Evolutionary conservation across 2,888 invertebrate species (phyloP), one percentile per base, ranked within the genome.

Genomic region (Smittia aterrima): DNA sequence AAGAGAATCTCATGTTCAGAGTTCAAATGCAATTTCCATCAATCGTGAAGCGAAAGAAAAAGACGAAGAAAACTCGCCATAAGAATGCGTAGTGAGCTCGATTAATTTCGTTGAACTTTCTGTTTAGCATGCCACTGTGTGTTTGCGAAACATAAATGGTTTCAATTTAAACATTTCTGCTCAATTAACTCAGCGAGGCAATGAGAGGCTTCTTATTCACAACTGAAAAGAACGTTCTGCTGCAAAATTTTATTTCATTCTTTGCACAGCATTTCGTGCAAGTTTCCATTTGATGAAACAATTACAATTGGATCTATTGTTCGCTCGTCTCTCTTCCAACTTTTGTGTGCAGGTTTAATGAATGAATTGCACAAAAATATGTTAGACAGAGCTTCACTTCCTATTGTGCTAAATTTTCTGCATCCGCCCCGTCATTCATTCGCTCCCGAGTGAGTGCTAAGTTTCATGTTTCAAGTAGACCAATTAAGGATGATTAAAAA

Each of bases 251-350:
- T 47, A n/a, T n/a, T n/a, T n/a, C n/a, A n/a, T 58, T 16, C 58
- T 11, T 13, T 16, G 64, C 27, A 25, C n/a, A 6, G 27, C 25
- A 20, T 66, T 16, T 32, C n/a, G 32, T 22, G 18, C 16, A 16
- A 2, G 38, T 66, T 66, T 66, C 66, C 66, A 20, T 18, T 2
- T 22, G 66, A 66, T 38, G 66, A 66, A 66, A 66, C 66, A 66
- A 66, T 66, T 66, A 66, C 66, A 66, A 66, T 38, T 66, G 32
- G 18, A 9, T 66, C 27, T 40, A 38, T 66, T 66, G 38, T 66
- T 66, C 25, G 11, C 20, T 66, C n/a, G 6, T 40, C 11, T 66
- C 40, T 64, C 25, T 3, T 2, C 6, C 18, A 18, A 22, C 6
- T 32, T 66, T n/a, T 66, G 66, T 22, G 18, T 47, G 11, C 27